Percentiles rank a stretch among this genome's conserved stretches.
phyloP scores from a whole-genome alignment of 2,797 vertebrate genomes.

The Halcyon badia region DNA sequence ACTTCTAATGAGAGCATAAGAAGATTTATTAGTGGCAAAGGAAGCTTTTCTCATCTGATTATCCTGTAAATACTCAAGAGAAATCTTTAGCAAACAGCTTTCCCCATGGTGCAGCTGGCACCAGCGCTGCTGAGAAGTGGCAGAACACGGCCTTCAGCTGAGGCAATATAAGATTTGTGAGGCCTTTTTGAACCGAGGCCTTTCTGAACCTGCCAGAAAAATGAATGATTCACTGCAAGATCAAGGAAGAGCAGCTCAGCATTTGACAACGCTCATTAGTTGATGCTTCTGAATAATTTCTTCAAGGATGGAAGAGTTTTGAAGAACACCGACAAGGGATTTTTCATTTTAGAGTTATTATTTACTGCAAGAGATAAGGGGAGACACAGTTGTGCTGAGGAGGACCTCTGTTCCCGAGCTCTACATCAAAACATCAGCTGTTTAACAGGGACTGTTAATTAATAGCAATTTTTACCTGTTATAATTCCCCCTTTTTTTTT shows the following conservation, averaged over 20 bases:
- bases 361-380: background rate
- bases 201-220: constrained; percentile 16
- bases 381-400: background rate
- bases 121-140: background rate
- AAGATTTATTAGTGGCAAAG: background rate
- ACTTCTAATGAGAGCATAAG: background rate
- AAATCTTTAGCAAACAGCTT: background rate
- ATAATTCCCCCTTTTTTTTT: background rate
- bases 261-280: background rate
- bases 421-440: background rate
- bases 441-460: background rate
- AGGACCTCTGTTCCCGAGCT: background rate
- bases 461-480: background rate
- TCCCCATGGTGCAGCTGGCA: background rate
- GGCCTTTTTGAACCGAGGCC: background rate
- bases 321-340: background rate
- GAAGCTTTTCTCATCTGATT: background rate
- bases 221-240: background rate
- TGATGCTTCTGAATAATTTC: background rate
- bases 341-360: background rate
- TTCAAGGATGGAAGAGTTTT: background rate
- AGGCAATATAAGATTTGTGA: background rate
- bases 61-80: background rate
- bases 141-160: background rate
- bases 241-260: background rate